phyloP scores from a whole-genome alignment of 2,888 invertebrate genomes.

The Cerceris ruficornis region DNA sequence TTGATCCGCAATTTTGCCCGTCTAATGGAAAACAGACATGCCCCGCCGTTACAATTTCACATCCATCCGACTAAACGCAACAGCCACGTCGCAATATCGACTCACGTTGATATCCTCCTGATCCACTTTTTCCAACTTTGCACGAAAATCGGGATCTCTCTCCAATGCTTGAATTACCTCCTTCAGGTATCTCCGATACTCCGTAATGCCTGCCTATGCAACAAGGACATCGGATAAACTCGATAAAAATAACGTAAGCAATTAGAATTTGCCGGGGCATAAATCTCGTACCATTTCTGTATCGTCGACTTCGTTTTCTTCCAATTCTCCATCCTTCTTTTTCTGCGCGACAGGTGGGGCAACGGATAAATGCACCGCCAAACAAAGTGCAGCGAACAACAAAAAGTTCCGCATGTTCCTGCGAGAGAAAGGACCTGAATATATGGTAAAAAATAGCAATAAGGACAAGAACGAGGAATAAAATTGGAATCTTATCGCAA shows the following conservation, averaged over 20 bases:
- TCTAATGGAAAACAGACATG: conserved; percentile 82
- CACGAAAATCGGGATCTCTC: conserved; percentile 92
- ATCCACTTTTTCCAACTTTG: conserved; percentile 90
- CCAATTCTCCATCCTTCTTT: conserved; percentile 68
- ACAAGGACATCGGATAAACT: background rate
- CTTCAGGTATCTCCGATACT: conserved; percentile 94
- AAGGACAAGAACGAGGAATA: background rate
- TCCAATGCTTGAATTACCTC: conserved; percentile 95
- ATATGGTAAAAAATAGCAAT: background rate
- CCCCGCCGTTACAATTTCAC: background rate
- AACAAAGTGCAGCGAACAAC: conserved; percentile 33
- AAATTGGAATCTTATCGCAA: background rate
- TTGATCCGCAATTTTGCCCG: conserved; percentile 95
- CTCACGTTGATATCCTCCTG: conserved; percentile 92
- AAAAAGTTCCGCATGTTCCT: conserved; percentile 60
- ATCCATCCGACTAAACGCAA: background rate
- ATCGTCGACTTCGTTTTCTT: conserved; percentile 72
- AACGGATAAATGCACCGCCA: conserved; percentile 74
- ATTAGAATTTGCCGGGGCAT: background rate
- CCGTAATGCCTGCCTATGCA: conserved; percentile 82
- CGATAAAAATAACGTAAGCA: background rate
- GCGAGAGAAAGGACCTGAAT: background rate
- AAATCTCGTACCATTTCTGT: conserved; percentile 46
- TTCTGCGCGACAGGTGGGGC: conserved; percentile 82
- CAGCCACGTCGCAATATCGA: conserved; percentile 20